Evolutionary conservation across 2,113 vertebrate genomes (phyloP).

Genomic region (Craseonycteris thonglongyai): DNA sequence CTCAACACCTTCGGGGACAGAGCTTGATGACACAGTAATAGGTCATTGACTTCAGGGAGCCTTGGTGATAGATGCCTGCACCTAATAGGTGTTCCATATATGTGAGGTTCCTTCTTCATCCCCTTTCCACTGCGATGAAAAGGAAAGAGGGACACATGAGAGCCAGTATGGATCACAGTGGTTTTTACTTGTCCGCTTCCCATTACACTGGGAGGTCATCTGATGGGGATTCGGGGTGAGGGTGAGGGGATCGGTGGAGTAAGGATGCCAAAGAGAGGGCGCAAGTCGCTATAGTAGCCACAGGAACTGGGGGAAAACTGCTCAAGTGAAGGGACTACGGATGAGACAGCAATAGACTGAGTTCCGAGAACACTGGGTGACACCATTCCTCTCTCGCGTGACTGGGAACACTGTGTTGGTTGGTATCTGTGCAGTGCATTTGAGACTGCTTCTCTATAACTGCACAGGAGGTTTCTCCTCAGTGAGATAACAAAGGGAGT

Average conservation of each 20-base stretch:
- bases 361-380: accelerated
- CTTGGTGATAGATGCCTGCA: accelerated
- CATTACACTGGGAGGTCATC: background rate
- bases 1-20: background rate
- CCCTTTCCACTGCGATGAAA: no score
- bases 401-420: accelerated
- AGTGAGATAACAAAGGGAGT: background rate
- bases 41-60: accelerated
- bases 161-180: accelerated
- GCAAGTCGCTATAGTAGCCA: accelerated
- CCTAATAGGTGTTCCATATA: accelerated
- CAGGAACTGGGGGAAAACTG: background rate
- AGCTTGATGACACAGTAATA: accelerated
- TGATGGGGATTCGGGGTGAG: no score
- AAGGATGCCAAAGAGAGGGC: accelerated
- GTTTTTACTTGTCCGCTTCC: background rate
- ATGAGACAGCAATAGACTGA: background rate
- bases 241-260: accelerated
- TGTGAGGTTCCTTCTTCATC: background rate
- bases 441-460: background rate
- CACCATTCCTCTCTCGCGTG: accelerated
- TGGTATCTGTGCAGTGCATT: accelerated
- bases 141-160: background rate
- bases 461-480: background rate
- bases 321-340: background rate